Evolutionary conservation across 2,797 vertebrate species (phyloP).

Genomic region (Danio tinwini): DNA sequence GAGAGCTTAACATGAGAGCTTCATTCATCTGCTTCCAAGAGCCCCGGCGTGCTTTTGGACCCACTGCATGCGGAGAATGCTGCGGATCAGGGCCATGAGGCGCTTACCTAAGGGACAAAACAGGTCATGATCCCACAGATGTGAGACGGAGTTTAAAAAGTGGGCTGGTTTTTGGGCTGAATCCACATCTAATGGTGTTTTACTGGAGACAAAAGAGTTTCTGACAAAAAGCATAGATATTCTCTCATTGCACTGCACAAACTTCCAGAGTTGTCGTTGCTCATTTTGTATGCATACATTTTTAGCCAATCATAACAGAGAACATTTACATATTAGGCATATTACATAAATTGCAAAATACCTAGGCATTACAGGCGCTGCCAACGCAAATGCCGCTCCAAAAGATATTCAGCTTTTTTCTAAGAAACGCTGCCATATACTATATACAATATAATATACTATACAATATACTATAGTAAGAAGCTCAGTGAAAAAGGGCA

Average conservation of each 20-base stretch:
- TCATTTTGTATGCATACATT: background rate
- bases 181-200: background rate
- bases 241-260: background rate
- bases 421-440: background rate
- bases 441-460: too few relatives aligned
- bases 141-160: background rate
- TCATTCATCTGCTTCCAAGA: slow-evolving; percentile 67
- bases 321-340: background rate
- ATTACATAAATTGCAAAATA: background rate
- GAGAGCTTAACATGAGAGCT: slow-evolving; percentile 48
- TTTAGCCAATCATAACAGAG: slow-evolving; percentile 11
- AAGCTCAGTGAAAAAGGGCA: background rate
- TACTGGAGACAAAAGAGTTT: background rate
- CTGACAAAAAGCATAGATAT: background rate
- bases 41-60: slow-evolving; percentile 27
- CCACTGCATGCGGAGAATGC: background rate
- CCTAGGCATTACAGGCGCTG: background rate
- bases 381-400: background rate
- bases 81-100: background rate
- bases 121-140: background rate
- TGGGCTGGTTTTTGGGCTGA: background rate
- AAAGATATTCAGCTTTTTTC: slow-evolving; percentile 11
- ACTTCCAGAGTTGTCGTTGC: background rate
- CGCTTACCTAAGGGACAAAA: slow-evolving; percentile 19
- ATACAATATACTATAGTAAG: too few relatives aligned